These are phyloP conservation scores for Catotricha subobsoleta DNA, from an alignment of 2,888 invertebrate genomes.

Conservation along the genomic window DNA sequence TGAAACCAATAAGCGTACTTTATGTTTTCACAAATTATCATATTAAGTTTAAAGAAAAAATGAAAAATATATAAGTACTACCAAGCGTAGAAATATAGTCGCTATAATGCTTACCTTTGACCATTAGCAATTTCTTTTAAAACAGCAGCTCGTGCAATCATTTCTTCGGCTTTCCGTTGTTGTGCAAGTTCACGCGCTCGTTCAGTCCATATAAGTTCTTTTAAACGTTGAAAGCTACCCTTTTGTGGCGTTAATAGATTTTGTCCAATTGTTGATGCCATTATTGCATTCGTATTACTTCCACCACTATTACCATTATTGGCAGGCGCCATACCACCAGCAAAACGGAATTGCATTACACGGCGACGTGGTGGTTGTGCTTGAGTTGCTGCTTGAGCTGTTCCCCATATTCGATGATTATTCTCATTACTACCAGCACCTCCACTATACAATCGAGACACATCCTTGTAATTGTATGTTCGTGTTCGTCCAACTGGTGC, in stretches of 20 bases:
- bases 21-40: no score
- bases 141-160: slow-evolving; percentile 41
- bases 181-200: slow-evolving; percentile 57
- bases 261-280: slow-evolving; percentile 9
- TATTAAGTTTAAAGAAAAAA: no score
- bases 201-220: slow-evolving; percentile 61
- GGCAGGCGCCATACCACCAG: slow-evolving; percentile 17
- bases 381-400: not conserved
- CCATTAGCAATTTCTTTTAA: slow-evolving; percentile 44
- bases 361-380: slow-evolving; percentile 10
- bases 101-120: slow-evolving; percentile 29
- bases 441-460: slow-evolving; percentile 1
- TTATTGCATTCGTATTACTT: no score
- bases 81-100: no score
- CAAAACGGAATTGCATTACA: slow-evolving; percentile 18
- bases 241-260: slow-evolving; percentile 21
- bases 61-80: no score
- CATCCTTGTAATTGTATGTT: slow-evolving; percentile 1
- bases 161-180: slow-evolving; percentile 54
- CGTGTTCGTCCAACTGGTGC: not conserved
- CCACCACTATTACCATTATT: not conserved
- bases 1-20: no score
- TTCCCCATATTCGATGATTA: no score
- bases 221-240: slow-evolving; percentile 51
- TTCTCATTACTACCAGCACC: not conserved